Base-by-base conservation (phyloP, 2,113 vertebrate genomes). In the Macrotis lagotis region DNA sequence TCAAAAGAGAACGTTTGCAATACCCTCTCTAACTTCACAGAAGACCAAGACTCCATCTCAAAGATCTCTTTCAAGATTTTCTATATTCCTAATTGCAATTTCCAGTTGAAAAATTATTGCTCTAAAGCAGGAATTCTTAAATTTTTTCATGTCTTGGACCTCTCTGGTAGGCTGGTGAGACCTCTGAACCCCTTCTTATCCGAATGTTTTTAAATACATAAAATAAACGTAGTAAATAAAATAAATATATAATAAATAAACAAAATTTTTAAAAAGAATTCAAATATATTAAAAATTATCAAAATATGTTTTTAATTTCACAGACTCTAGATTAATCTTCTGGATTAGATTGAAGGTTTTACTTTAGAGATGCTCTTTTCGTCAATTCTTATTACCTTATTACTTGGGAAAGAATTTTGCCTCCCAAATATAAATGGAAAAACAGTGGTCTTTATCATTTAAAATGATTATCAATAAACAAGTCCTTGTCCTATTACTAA, bases 371-470 rank as follows among this genome's bases (percentile, higher is more conserved):
- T 59, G 28, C 31, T 92, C 25, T 93, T 95, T 90, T 26, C n/a
- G 16, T n/a, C 31, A 94, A 14, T 89, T 94, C 55, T 95, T 74
- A 49, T 49, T 74, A 51, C 8, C 48, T 89, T 66, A 31, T 1
- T 51, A 16, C 90, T 95, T 93, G 47, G 51, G 93, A 90, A 91
- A 92, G 48, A 66, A 88, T 25, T 94, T n/a, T 89, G 94, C 90
- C n/a, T 50, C 83, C 50, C 66, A 59, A 94, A 90, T n/a, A 91
- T 6, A 94, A 48, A 93, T 52, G 66, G 22, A 91, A 83, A 83
- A 16, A 88, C 0, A 51, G 44, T 93, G 28, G 92, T 96, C 25
- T 51, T 7, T 37, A 93, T 93, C 8, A 95, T 3, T 22, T 83
- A 92, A 94, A 93, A 90, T 48, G 94, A 52, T 22, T 51, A 14